Evolutionary conservation across 30 jellyfish, hydroid and myxozoan genomes (phyloP).

Genomic region (Hydra vulgaris): DNA sequence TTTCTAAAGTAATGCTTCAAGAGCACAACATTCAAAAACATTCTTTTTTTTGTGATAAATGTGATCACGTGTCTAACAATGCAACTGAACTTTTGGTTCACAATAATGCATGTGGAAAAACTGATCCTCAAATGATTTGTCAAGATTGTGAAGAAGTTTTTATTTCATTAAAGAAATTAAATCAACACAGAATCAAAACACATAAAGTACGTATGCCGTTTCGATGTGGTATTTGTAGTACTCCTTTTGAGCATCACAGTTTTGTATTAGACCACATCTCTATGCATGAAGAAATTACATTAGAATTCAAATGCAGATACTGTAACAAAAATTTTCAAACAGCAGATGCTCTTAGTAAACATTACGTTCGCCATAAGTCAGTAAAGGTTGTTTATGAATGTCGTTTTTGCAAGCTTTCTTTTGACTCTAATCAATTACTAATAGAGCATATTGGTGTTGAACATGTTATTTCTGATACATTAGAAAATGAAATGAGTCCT

Average conservation of each 20-base stretch:
- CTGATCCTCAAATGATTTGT: slow-evolving; percentile 38
- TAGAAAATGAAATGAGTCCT: neutral
- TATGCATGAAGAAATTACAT: slow-evolving; percentile 50
- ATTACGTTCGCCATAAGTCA: slow-evolving; percentile 41
- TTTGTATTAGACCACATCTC: slow-evolving; percentile 80
- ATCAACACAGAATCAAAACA: slow-evolving; percentile 57
- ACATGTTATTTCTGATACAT: slow-evolving; percentile 37
- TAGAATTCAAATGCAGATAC: slow-evolving; percentile 54
- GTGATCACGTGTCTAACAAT: slow-evolving; percentile 28
- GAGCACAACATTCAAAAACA: slow-evolving; percentile 27
- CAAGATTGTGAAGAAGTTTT: slow-evolving; percentile 53
- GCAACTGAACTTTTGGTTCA: slow-evolving; percentile 10
- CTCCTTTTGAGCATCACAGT: slow-evolving; percentile 62
- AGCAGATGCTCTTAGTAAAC: slow-evolving; percentile 60
- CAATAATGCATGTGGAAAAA: slow-evolving; percentile 12
- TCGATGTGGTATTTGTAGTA: slow-evolving; percentile 78
- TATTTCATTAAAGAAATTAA: slow-evolving; percentile 51
- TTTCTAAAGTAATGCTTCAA: slow-evolving; percentile 14
- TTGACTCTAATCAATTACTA: slow-evolving; percentile 45
- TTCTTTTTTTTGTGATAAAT: slow-evolving; percentile 30
- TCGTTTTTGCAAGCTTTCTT: slow-evolving; percentile 34
- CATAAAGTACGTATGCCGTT: slow-evolving; percentile 80
- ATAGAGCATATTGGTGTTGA: slow-evolving; percentile 48
- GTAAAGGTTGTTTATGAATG: slow-evolving; percentile 64
- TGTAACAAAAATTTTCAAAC: slow-evolving; percentile 70